Evolutionary conservation across 2,888 invertebrate species (phyloP).

Genomic region (Athripsodes cinereus): DNA sequence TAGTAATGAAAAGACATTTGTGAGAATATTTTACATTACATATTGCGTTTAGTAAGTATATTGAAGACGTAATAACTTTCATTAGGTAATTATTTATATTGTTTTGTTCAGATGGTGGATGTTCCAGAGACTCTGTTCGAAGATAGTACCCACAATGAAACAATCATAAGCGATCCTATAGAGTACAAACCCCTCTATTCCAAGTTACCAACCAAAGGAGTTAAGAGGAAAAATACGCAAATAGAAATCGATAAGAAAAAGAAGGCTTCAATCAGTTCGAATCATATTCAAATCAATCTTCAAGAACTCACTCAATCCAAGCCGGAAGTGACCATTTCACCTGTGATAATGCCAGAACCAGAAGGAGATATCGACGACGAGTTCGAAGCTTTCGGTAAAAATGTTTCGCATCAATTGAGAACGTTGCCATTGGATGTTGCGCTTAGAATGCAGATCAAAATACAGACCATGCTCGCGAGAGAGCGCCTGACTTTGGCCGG

Average conservation of each 20-base stretch:
- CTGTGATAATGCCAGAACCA: not conserved
- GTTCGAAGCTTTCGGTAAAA: slow-evolving; percentile 14
- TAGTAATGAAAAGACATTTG: too few relatives aligned
- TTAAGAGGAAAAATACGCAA: slow-evolving; percentile 1
- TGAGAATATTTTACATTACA: too few relatives aligned
- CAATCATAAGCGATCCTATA: slow-evolving; percentile 5
- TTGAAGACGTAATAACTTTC: too few relatives aligned
- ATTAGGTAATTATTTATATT: too few relatives aligned
- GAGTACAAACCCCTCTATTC: slow-evolving; percentile 11
- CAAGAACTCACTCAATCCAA: not conserved
- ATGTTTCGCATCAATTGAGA: slow-evolving; percentile 11
- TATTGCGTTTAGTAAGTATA: too few relatives aligned
- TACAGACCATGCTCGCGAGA: slow-evolving; percentile 12
- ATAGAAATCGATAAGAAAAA: not conserved
- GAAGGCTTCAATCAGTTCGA: not conserved
- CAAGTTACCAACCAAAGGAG: slow-evolving; percentile 9
- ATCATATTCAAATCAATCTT: not conserved
- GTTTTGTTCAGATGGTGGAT: not conserved
- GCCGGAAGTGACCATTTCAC: not conserved
- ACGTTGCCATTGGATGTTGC: slow-evolving; percentile 12
- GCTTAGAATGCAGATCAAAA: slow-evolving; percentile 7
- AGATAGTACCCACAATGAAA: not conserved
- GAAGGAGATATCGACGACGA: slow-evolving; percentile 8
- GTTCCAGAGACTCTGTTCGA: not conserved
- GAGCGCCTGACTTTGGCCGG: not conserved